phyloP scores from a whole-genome alignment of 1,140 invertebrate genomes.

The Heliconius nattereri region DNA sequence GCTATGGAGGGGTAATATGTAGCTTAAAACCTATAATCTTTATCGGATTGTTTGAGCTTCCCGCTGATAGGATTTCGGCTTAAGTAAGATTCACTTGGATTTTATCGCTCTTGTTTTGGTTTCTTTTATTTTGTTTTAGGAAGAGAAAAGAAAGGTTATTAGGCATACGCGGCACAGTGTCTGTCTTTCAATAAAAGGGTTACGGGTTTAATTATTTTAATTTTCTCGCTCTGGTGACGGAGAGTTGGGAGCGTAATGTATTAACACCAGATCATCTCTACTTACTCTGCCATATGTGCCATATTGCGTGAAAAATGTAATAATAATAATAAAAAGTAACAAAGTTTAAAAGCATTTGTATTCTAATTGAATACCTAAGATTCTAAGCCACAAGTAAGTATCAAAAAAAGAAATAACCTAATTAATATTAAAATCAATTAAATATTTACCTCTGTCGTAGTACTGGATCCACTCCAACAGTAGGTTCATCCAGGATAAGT shows the following conservation, averaged over 20 bases:
- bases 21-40: not conserved
- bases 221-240: not conserved
- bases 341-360: too few species aligned
- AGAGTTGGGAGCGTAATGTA: not conserved
- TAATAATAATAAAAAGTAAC: too few species aligned
- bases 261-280: not conserved
- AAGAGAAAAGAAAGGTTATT: not conserved
- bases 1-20: not conserved
- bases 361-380: too few species aligned
- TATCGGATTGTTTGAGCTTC: not conserved
- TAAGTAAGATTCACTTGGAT: not conserved
- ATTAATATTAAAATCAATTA: too few species aligned
- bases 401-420: too few species aligned
- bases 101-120: not conserved
- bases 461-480: constrained; percentile 97
- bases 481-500: constrained; percentile 96
- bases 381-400: too few species aligned
- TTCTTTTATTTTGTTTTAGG: not conserved
- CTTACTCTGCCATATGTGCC: not conserved
- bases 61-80: not conserved
- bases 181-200: not conserved
- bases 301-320: not conserved
- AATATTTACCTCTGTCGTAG: constrained; percentile 88
- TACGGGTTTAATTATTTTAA: not conserved
- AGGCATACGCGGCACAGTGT: not conserved